Conservation (phyloP, 1,140 invertebrate genomes). For the Apis laboriosa region DNA sequence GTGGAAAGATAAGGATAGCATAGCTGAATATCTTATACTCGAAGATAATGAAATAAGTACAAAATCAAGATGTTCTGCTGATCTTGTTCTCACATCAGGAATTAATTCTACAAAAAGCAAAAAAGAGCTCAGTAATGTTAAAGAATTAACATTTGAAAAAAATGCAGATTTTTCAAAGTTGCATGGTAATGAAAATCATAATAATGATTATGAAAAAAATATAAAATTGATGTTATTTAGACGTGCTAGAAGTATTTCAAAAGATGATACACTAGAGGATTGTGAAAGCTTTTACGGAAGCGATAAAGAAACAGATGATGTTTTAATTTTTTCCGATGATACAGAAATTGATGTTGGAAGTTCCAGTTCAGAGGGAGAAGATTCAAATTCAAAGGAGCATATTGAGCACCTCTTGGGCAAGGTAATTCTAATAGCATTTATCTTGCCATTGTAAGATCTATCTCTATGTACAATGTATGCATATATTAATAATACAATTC, state of each 20-base stretch:
- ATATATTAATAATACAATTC: conserved; percentile 21
- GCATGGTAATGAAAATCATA: conserved; percentile 62
- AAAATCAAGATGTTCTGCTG: neutral
- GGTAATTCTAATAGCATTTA: conserved; percentile 69
- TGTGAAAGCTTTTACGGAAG: conserved; percentile 85
- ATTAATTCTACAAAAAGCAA: neutral
- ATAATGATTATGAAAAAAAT: conserved; percentile 43
- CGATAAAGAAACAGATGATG: conserved; percentile 85
- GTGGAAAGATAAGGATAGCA: conserved; percentile 68
- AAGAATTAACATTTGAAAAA: conserved; percentile 58
- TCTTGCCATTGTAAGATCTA: conserved; percentile 31
- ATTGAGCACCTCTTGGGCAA: conserved; percentile 74
- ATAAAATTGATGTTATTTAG: conserved; percentile 63
- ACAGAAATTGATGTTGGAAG: conserved; percentile 79
- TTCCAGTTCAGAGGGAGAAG: conserved; percentile 77
- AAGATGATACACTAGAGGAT: conserved; percentile 75
- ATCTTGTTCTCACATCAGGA: neutral
- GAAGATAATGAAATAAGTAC: conserved; percentile 61
- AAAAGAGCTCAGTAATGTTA: conserved; percentile 10
- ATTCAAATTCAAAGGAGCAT: conserved; percentile 71
- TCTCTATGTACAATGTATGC: neutral
- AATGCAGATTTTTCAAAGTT: conserved; percentile 65
- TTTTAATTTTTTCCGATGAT: conserved; percentile 87
- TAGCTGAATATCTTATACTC: conserved; percentile 75
- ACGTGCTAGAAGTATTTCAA: conserved; percentile 66